Evolutionary conservation across 2,888 invertebrate genomes (phyloP).

Genomic region (Leucophenga montana): DNA sequence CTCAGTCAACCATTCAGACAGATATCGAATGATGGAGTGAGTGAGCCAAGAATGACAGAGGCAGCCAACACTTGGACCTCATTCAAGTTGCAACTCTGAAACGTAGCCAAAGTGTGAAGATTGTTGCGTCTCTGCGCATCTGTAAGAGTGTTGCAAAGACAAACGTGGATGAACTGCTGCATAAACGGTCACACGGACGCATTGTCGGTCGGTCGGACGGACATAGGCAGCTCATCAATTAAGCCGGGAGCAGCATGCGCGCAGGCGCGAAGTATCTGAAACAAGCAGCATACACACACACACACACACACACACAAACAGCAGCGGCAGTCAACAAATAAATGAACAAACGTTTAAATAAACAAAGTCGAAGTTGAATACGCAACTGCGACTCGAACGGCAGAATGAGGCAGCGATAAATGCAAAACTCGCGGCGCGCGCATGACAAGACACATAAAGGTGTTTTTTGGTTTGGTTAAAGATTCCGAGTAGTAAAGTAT

Average conservation of each 20-base stretch:
- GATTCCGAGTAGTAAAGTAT: neutral
- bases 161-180: neutral
- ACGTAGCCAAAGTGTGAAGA: slow-evolving; percentile 25
- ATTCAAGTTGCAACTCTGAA: neutral
- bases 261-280: slow-evolving; percentile 52
- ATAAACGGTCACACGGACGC: slow-evolving; percentile 16
- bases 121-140: slow-evolving; percentile 12
- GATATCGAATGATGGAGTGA: no score
- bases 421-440: no score
- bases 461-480: neutral
- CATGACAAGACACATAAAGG: slow-evolving; percentile 22
- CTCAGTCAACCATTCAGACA: neutral
- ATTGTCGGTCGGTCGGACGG: slow-evolving; percentile 10
- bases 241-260: slow-evolving; percentile 62
- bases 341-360: slow-evolving; percentile 67
- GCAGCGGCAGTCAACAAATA: slow-evolving; percentile 43
- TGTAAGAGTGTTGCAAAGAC: neutral
- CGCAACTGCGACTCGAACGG: neutral
- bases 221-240: slow-evolving; percentile 61
- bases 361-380: slow-evolving; percentile 47
- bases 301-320: no score
- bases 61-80: slow-evolving; percentile 33
- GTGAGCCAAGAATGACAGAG: slow-evolving; percentile 38
- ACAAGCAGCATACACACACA: slow-evolving; percentile 15
- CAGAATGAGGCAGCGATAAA: no score